A percentile compares a stretch with the other conserved stretches of the same genome.
Evolutionary conservation across 2,797 vertebrate species (phyloP).

Genomic region (Muscicapa comitata): DNA sequence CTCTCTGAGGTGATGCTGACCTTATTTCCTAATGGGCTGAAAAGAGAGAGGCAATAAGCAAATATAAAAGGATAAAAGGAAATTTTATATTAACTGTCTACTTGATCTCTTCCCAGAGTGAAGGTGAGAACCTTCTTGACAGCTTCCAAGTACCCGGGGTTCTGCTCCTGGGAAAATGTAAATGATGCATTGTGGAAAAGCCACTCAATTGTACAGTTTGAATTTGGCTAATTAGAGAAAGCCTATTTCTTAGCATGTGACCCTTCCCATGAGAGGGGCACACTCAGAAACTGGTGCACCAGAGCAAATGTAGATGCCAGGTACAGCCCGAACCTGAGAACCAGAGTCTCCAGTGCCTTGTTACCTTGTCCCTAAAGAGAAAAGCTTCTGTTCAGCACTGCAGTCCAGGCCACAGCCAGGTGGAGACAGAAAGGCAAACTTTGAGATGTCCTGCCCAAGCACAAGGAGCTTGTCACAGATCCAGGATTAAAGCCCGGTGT

Average conservation of each 20-base stretch:
- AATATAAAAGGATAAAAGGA: neutral
- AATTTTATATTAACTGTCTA: neutral
- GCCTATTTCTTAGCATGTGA: neutral
- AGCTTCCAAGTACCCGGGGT: neutral
- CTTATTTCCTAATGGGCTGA: neutral
- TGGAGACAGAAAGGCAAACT: neutral
- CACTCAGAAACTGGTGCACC: neutral
- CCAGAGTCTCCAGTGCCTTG: rapidly evolving
- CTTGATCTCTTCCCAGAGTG: neutral
- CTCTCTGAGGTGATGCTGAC: neutral
- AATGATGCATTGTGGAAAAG: neutral
- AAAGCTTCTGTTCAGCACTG: neutral
- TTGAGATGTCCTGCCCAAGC: neutral
- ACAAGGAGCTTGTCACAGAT: neutral
- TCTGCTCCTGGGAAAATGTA: neutral
- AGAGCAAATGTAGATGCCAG: neutral
- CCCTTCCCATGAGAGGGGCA: neutral
- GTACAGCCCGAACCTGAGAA: neutral
- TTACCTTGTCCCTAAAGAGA: neutral
- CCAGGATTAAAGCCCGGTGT: neutral
- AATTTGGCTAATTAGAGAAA: neutral
- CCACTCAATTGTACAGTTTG: neutral
- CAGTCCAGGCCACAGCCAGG: neutral
- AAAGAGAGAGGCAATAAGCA: neutral
- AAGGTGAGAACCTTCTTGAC: neutral